A percentile compares a stretch with the other conserved stretches of the same genome.
Evolutionary conservation across 2,113 vertebrate species (phyloP).

Genomic region (Platichthys flesus): DNA sequence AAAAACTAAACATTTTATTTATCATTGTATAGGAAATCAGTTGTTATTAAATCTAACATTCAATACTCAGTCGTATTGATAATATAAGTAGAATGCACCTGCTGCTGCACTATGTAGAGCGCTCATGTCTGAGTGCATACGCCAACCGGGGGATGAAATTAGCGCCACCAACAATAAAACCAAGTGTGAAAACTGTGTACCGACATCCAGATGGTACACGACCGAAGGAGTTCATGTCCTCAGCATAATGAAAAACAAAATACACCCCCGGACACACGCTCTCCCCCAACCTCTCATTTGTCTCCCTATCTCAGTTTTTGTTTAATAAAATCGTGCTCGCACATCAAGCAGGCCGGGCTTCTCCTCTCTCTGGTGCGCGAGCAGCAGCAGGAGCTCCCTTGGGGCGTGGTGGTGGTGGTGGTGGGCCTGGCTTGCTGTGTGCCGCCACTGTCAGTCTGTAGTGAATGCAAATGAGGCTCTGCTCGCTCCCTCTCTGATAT

Average conservation of each 20-base stretch:
- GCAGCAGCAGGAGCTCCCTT: constrained; percentile 46
- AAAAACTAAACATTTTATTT: too few relatives aligned
- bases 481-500: constrained; percentile 31
- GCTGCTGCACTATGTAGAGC: background rate
- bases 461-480: constrained; percentile 73
- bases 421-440: constrained; percentile 37
- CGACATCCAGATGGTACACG: constrained; percentile 41
- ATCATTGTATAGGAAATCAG: background rate
- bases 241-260: constrained; percentile 31
- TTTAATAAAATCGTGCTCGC: constrained; percentile 61
- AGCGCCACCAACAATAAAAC: background rate
- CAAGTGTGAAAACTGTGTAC: constrained; percentile 7
- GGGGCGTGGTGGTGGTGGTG: constrained; percentile 46
- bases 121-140: background rate
- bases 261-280: constrained; percentile 17
- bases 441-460: constrained; percentile 43
- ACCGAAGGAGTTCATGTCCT: constrained; percentile 45
- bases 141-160: background rate
- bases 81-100: background rate
- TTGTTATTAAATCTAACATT: too few relatives aligned
- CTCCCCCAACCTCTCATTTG: constrained; percentile 37
- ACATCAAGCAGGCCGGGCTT: constrained; percentile 55
- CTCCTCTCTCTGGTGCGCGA: constrained; percentile 46
- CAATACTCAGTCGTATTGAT: background rate
- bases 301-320: constrained; percentile 40